Conservation (phyloP, 2,797 vertebrate species). For the Coluber constrictor region DNA sequence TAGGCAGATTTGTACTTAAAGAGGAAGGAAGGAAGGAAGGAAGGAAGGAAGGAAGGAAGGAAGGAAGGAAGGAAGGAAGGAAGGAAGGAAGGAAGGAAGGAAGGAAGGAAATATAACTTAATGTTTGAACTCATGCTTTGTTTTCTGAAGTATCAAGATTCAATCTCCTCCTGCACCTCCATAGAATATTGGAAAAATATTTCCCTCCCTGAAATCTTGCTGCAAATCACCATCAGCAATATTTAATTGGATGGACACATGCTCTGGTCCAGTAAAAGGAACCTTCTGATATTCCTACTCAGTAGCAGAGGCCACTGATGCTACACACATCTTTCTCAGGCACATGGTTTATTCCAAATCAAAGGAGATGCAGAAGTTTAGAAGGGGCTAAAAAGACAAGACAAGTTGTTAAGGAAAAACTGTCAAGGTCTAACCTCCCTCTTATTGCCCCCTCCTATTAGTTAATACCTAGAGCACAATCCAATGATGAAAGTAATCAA, state of each 20-base stretch:
- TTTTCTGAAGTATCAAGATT: neutral
- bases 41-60: neutral
- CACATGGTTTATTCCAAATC: neutral
- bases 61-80: neutral
- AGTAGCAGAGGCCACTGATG: neutral
- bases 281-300: neutral
- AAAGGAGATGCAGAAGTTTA: neutral
- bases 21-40: no score
- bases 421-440: neutral
- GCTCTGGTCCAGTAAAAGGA: neutral
- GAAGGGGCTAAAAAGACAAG: neutral
- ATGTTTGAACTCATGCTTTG: neutral
- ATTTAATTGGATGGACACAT: neutral
- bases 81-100: neutral
- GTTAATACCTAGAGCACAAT: neutral
- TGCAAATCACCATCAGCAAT: neutral
- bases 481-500: neutral
- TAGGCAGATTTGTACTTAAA: neutral
- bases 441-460: neutral
- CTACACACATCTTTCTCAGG: neutral
- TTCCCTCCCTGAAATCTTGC: neutral
- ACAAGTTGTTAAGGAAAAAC: neutral
- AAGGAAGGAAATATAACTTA: neutral
- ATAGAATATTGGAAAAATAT: neutral
- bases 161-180: neutral